phyloP scores from a whole-genome alignment of 2,888 invertebrate genomes.

The Mythimna pallens region DNA sequence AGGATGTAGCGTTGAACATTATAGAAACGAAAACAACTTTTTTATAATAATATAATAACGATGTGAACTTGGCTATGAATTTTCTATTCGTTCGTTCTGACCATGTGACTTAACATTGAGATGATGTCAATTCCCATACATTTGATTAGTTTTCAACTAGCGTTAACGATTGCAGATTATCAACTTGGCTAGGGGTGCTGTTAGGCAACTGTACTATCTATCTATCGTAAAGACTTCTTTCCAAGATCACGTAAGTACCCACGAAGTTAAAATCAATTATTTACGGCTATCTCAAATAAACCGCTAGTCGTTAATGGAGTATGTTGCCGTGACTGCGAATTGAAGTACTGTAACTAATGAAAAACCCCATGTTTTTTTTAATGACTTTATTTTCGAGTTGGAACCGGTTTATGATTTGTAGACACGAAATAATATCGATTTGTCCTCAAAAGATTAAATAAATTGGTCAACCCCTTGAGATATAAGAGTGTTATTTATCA shows the following conservation, averaged over 20 bases:
- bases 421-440: conserved; percentile 11
- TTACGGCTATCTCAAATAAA: conserved; percentile 22
- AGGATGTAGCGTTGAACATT: too few species aligned
- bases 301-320: conserved; percentile 43
- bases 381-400: conserved; percentile 28
- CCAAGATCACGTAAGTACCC: conserved; percentile 40
- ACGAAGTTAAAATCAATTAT: conserved; percentile 50
- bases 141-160: too few species aligned
- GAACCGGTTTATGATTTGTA: conserved; percentile 19
- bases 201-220: conserved; percentile 14
- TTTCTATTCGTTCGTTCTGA: too few species aligned
- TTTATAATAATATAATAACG: too few species aligned
- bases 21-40: too few species aligned
- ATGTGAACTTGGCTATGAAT: too few species aligned
- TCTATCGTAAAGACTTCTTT: conserved; percentile 42
- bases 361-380: conserved; percentile 24
- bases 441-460: conserved; percentile 3
- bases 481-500: not conserved
- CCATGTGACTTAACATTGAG: too few species aligned
- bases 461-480: conserved; percentile 3
- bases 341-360: conserved; percentile 34
- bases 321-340: conserved; percentile 48
- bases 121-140: too few species aligned
- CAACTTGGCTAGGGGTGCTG: too few species aligned
- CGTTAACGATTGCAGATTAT: too few species aligned